phyloP scores from a whole-genome alignment of 1,140 invertebrate genomes.

The Holotrichia oblita region DNA sequence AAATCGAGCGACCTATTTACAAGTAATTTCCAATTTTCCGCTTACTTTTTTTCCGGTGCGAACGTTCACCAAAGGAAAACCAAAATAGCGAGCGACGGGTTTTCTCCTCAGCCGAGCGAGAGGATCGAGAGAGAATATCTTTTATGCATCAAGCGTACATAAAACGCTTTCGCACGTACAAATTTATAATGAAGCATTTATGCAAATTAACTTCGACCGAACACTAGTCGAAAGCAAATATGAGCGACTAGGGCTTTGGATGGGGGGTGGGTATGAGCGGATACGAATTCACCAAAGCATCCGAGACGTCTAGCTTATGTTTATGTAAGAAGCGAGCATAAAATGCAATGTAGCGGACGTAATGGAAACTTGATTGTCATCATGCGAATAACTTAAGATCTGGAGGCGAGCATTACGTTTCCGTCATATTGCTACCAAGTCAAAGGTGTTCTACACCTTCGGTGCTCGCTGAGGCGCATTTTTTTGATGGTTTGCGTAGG shows the following conservation, averaged over 20 bases:
- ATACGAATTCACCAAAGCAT: neutral
- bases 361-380: slow-evolving; percentile 27
- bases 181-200: slow-evolving; percentile 36
- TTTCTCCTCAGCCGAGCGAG: neutral
- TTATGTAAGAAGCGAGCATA: slow-evolving; percentile 35
- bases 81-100: neutral
- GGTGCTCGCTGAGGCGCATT: neutral
- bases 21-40: slow-evolving; percentile 32
- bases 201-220: slow-evolving; percentile 31
- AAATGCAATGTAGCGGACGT: slow-evolving; percentile 27
- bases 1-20: slow-evolving; percentile 26
- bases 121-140: neutral
- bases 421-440: neutral
- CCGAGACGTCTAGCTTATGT: slow-evolving; percentile 5
- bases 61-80: neutral
- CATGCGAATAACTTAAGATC: slow-evolving; percentile 21
- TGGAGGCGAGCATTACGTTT: slow-evolving; percentile 1
- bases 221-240: slow-evolving; percentile 27
- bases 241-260: neutral
- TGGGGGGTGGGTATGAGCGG: neutral
- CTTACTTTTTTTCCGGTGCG: neutral
- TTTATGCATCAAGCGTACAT: slow-evolving; percentile 32
- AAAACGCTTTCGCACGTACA: slow-evolving; percentile 34
- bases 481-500: no score
- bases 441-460: neutral